Base-by-base conservation (phyloP, 1,140 invertebrate species). In the Globodera ellingtonae region DNA sequence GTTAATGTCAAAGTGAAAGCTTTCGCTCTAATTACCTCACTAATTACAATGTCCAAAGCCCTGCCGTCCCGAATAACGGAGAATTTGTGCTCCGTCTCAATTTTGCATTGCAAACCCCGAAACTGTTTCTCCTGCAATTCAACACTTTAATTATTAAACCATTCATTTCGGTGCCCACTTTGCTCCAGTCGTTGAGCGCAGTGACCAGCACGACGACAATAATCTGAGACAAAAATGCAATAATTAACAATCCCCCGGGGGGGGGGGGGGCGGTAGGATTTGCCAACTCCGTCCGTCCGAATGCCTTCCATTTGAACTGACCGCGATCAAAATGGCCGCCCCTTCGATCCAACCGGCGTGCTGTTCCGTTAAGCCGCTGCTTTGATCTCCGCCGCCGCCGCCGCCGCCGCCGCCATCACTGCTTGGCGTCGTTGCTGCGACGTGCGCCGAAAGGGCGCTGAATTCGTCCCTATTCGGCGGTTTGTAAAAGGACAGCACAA, bases 41-140 rank as follows among this genome's bases (percentile, higher is more conserved):
- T 94, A 85, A 98, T 96, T 81, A 94, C 93, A 88, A 99, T 94
- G 92, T 98, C 95, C 86, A 94, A 94, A 71, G 97, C 94, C 91
- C 97, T 94, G 80, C 93, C 93, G 87, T 93, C 93, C 81, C 97
- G 93, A 88, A 99, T 97, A 81, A 98, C 96, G 70, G 95, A 93
- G 92, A 99, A 98, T 91, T 96, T 97, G 91, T 99, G 96, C 91
- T 99, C 97, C 89, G 95, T 94, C 91, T 98, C 97, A 91, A 99
- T 99, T 90, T 96, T 94, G 90, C 92, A 95, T 92, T 99, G 97
- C 84, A 99, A 92, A 81, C 89, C 89, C 72, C 86, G 80, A 75
- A 89, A 89, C 79, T 89, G 88, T 80, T 88, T 89, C 65, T 77
- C 75, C 50, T 62, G 56, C 50, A 62, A 62, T 6, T 18, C 15